Percentiles rank a stretch among this genome's conserved stretches.
These are phyloP conservation scores for Leucoraja ocellata DNA, from an alignment of 2,797 vertebrate species.

Conservation along the genomic window DNA sequence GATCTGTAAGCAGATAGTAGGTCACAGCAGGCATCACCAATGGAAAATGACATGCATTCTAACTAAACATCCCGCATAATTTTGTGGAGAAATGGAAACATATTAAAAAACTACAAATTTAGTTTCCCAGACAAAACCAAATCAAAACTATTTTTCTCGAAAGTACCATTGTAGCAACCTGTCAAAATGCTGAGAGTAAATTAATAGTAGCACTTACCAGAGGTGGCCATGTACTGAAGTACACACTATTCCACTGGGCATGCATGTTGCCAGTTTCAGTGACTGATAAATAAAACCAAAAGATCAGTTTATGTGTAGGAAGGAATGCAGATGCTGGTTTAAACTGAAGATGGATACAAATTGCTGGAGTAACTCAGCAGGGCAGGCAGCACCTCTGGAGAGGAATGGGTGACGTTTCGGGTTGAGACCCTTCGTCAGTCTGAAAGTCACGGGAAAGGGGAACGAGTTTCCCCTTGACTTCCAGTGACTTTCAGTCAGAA, in stretches of 20 bases:
- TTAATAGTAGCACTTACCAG: not conserved
- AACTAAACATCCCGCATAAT: too few species aligned
- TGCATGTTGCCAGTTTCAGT: not conserved
- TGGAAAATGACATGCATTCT: not conserved
- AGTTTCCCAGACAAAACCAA: not conserved
- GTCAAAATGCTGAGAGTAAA: not conserved
- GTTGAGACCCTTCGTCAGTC: too few species aligned
- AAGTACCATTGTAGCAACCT: not conserved
- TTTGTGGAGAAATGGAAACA: not conserved
- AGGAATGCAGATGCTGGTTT: too few species aligned
- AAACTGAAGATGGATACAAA: too few species aligned
- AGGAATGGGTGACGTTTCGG: too few species aligned
- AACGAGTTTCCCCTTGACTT: too few species aligned
- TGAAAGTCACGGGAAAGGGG: too few species aligned
- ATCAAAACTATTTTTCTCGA: not conserved
- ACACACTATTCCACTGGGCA: not conserved
- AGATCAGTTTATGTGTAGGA: not conserved
- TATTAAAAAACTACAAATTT: not conserved
- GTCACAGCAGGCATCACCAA: not conserved
- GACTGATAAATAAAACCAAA: not conserved
- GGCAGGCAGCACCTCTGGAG: too few species aligned
- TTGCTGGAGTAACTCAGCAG: too few species aligned
- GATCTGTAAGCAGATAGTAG: not conserved
- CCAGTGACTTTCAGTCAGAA: too few species aligned
- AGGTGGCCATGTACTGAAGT: not conserved